Base-by-base conservation (phyloP, 1,140 invertebrate species). In the Zophobas atratus region DNA sequence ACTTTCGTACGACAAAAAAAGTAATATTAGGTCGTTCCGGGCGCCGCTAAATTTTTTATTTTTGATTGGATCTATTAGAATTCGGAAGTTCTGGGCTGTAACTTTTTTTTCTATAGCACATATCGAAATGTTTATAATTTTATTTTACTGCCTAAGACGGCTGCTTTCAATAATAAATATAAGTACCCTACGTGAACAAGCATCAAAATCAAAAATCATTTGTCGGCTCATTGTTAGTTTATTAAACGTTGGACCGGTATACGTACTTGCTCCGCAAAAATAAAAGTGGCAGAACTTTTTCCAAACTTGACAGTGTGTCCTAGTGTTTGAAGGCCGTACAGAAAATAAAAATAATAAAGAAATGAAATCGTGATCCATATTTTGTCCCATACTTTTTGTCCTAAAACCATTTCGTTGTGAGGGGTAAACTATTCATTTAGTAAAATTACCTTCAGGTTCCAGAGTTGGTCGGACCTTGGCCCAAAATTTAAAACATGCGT, bases 131-230 rank as follows among this genome's bases (percentile, higher is more conserved):
- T 20, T 20, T 20, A 20, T 20, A 20, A 20, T 20, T 20, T 20
- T 20, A 20, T 20, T 20, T 20, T 20, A 20, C 20, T 20, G 20
- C 20, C 20, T 20, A 20, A 20, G 20, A 20, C 20, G 20, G 20
- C 20, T 20, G 20, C 20, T 20, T 20, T 20, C 20, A 20, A 20
- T 20, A 20, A 60, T 94, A 87, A 0, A 97, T 91, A 82, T 94
- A 96, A 0, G 95, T 92, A 85, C 97, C 92, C 67, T 91, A 91
- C 87, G 97, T 98, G 96, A 98, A 97, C 20, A 94, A 84, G 38
- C 96, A 86, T 39, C 96, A 90, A 1, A 93, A 88, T 94, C 96
- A 6, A 35, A 77, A 33, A 51, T 34, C 6, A 20, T n/a, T 67
- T 70, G 55, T 67, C 51, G 39, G 20, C 20, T 20, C 20, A 20